Percentiles rank a stretch among this genome's conserved stretches.
Evolutionary conservation across 2,797 vertebrate species (phyloP).

Genomic region (Triplophysa bombifrons): DNA sequence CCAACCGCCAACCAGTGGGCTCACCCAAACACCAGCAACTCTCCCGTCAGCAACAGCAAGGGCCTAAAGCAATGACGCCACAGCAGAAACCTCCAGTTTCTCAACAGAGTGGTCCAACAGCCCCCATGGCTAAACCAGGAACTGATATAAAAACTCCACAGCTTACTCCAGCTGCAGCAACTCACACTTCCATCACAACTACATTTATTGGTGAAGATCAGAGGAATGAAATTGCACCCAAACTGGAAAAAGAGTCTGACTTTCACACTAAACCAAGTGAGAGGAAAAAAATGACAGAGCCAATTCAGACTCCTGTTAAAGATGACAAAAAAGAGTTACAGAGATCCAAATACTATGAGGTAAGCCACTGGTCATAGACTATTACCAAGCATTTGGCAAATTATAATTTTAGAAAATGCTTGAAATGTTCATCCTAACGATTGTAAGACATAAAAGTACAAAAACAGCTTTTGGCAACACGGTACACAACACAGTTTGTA

Average conservation of each 20-base stretch:
- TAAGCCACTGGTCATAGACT: slow-evolving; percentile 69
- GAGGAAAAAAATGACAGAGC: slow-evolving; percentile 74
- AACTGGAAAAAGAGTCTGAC: slow-evolving; percentile 58
- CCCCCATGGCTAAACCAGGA: slow-evolving; percentile 73
- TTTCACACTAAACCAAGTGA: slow-evolving; percentile 67
- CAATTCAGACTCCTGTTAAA: slow-evolving; percentile 61
- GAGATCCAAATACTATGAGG: slow-evolving; percentile 85
- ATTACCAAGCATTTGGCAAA: background rate
- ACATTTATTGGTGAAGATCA: slow-evolving; percentile 64
- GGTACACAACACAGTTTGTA: background rate
- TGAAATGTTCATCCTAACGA: background rate
- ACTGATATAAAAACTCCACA: slow-evolving; percentile 69
- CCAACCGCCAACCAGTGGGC: slow-evolving; percentile 81
- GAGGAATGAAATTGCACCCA: slow-evolving; percentile 64
- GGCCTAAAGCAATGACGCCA: slow-evolving; percentile 59
- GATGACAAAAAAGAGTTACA: slow-evolving; percentile 75
- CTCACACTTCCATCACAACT: slow-evolving; percentile 19
- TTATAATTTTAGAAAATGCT: background rate
- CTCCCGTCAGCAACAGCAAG: slow-evolving; percentile 70
- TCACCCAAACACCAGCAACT: slow-evolving; percentile 82
- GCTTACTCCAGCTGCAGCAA: slow-evolving; percentile 39
- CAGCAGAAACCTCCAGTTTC: slow-evolving; percentile 65
- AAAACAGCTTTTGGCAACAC: background rate
- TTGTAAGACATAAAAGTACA: background rate
- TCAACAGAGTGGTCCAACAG: slow-evolving; percentile 66